These are phyloP conservation scores for Drosophila hydei DNA, from an alignment of 1,140 invertebrate genomes.

Conservation along the genomic window DNA sequence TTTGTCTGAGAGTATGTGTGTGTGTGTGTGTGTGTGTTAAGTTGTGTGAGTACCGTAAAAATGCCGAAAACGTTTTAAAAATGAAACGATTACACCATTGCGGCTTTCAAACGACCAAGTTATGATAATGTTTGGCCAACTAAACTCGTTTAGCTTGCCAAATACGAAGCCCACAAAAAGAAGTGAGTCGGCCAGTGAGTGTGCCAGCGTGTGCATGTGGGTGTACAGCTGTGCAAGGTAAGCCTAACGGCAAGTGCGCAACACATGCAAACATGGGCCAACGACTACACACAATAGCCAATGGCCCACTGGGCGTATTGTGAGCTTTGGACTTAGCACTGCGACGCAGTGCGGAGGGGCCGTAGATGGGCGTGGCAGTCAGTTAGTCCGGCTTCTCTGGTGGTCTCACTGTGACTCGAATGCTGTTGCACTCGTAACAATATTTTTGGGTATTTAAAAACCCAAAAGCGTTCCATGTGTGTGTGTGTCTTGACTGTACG, in stretches of 20 bases:
- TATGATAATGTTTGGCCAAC: conserved; percentile 81
- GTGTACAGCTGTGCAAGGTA: conserved; percentile 57
- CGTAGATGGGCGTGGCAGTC: background rate
- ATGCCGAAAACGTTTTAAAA: conserved; percentile 80
- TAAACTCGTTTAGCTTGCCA: conserved; percentile 78
- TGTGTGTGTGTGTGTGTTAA: conserved; percentile 13
- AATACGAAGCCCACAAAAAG: conserved; percentile 44
- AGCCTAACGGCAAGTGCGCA: conserved; percentile 57
- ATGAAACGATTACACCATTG: conserved; percentile 81
- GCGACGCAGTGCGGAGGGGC: background rate
- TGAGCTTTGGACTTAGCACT: conserved; percentile 36
- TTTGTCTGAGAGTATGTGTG: conserved; percentile 27
- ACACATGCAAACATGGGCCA: conserved; percentile 66
- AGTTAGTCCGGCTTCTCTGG: conserved; percentile 39
- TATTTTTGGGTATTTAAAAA: conserved; percentile 73
- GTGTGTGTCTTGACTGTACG: conserved; percentile 34
- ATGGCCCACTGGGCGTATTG: conserved; percentile 60
- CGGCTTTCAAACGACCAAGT: conserved; percentile 80
- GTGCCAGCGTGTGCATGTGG: background rate
- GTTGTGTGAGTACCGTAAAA: conserved; percentile 48
- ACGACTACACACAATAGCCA: conserved; percentile 25
- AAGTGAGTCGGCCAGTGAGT: background rate
- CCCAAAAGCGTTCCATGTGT: conserved; percentile 42
- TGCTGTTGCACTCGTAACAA: conserved; percentile 61
- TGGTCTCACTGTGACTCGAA: conserved; percentile 21